A percentile compares a stretch with the other conserved stretches of the same genome.
Evolutionary conservation across 2,113 vertebrate genomes (phyloP).

Genomic region (Emberiza fucata): DNA sequence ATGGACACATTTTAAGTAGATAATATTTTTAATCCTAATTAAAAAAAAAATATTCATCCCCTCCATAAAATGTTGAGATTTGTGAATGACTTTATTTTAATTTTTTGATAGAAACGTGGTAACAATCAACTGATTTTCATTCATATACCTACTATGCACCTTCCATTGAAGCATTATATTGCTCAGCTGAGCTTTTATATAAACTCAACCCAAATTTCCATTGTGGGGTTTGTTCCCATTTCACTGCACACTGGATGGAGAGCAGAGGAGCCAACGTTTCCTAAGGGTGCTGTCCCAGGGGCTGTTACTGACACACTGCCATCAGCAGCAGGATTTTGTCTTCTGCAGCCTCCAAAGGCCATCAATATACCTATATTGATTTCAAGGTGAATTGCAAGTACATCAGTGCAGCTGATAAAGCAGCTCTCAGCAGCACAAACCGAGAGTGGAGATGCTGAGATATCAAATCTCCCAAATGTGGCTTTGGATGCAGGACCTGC

Average conservation of each 20-base stretch:
- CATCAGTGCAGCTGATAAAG: background rate
- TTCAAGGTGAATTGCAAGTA: background rate
- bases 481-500: background rate
- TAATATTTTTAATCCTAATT: conserved; percentile 84
- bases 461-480: background rate
- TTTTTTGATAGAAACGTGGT: conserved; percentile 64
- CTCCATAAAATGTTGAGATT: conserved; percentile 67
- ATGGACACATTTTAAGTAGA: conserved; percentile 75
- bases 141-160: background rate
- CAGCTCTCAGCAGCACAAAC: background rate
- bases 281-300: background rate
- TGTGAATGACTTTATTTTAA: conserved; percentile 76
- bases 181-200: background rate
- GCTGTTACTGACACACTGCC: background rate
- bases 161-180: background rate
- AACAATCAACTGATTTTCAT: conserved; percentile 70
- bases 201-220: background rate
- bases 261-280: background rate
- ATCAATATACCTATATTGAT: background rate
- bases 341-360: background rate
- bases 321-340: background rate
- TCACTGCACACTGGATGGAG: background rate
- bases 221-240: background rate
- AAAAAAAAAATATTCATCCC: conserved; percentile 68
- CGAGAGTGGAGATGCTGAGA: background rate